A percentile compares a stretch with the other conserved stretches of the same genome.
phyloP scores from a whole-genome alignment of 2,113 vertebrate species.

The Jaculus jaculus region DNA sequence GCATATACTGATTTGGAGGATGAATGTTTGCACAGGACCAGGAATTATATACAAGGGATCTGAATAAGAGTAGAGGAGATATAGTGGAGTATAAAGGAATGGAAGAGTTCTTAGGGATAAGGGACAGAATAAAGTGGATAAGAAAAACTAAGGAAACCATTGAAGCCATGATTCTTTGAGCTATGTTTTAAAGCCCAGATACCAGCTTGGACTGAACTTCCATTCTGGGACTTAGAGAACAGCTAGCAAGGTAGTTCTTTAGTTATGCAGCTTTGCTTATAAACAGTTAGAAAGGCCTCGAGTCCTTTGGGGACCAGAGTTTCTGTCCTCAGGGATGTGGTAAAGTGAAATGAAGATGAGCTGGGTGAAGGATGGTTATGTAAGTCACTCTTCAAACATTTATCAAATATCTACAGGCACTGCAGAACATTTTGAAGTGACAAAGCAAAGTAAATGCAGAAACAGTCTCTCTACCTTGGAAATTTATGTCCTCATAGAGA shows the following conservation, averaged over 20 bases:
- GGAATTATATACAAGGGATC: background rate
- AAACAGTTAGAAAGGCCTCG: background rate
- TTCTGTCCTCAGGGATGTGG: background rate
- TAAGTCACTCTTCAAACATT: background rate
- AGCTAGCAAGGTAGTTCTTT: background rate
- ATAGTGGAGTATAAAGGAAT: background rate
- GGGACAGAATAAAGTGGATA: background rate
- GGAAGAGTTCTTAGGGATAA: background rate
- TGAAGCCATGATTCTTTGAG: background rate
- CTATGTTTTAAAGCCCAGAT: background rate
- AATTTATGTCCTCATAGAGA: background rate
- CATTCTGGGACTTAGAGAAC: background rate
- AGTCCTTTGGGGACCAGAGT: background rate
- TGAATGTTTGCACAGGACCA: background rate
- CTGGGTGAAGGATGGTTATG: background rate
- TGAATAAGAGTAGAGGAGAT: background rate
- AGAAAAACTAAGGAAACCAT: background rate
- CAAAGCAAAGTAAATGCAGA: constrained; percentile 23
- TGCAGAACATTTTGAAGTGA: background rate
- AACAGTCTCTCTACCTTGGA: background rate
- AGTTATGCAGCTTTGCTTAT: background rate
- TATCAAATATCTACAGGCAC: background rate
- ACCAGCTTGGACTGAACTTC: background rate
- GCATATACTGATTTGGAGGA: background rate
- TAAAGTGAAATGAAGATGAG: background rate